Evolutionary conservation across 2,888 invertebrate species (phyloP), one percentile per base, ranked within the genome.

Genomic region (Chorisops tibialis): DNA sequence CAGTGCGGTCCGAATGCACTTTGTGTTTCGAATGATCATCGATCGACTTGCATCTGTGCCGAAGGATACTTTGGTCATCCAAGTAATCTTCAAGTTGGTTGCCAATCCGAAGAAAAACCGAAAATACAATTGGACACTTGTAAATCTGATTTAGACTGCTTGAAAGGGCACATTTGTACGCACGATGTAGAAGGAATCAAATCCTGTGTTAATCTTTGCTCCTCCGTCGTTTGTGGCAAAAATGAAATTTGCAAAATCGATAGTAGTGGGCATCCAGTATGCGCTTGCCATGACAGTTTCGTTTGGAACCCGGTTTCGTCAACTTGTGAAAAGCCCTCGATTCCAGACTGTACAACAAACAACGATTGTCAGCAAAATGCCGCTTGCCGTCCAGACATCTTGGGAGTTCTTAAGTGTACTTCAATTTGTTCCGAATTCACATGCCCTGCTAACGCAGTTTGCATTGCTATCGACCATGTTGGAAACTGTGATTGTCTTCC

Each of bases 1-100:
- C 92, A 93, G 70, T 94, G 94, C 73, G 94, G 94, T 11, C 93
- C 93, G 0, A 94, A 94, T 75, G 93, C 94, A 3, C 77, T 93
- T 1, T 94, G 94, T 73, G 85, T 93, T 6, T 87, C 89, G 14
- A 87, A 91, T 70, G 88, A 88, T 71, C 94, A 94, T 75, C 84
- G 89, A 65, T 91, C 93, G 1, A 86, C 89, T 35, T 95, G 94
- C 72, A 87, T 93, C 64, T 95, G 95, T 73, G 82, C 87, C 21
- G 88, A 91, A 65, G 91, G 91, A 1, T 92, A 86, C 73, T 79
- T 82, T 56, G 95, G 94, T 24, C 89, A 91, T 76, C 93, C 94
- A 0, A 87, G 86, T 67, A 91, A 94, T 75, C 80, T 91, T 18
- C 82, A 83, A 65, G 79, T 83, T 4, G 94, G 94, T 2, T 94